Conservation (phyloP, 1,140 invertebrate genomes). For the Sesamia nonagrioides region DNA sequence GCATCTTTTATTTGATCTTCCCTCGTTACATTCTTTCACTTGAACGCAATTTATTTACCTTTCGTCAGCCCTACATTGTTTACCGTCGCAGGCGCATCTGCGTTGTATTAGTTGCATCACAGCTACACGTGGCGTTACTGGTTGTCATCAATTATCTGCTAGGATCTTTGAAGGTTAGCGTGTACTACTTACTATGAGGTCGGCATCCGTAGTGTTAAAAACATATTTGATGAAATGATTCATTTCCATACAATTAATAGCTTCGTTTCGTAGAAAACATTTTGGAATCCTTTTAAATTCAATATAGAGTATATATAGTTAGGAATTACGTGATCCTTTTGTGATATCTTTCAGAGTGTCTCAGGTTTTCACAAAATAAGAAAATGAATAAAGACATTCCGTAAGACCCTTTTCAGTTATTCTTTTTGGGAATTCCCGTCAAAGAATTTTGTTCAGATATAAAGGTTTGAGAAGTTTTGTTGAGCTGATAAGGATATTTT, state of each 20-base stretch:
- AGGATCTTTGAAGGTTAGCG: slow-evolving; percentile 37
- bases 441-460: neutral
- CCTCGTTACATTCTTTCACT: neutral
- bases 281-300: neutral
- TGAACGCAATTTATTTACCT: neutral
- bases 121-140: slow-evolving; percentile 47
- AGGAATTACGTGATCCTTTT: neutral
- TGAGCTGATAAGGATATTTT: too few species aligned
- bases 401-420: neutral
- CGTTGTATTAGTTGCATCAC: slow-evolving; percentile 47
- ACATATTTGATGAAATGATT: too few species aligned
- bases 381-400: neutral
- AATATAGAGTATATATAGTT: neutral
- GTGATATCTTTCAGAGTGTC: neutral
- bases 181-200: slow-evolving; percentile 13
- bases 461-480: too few species aligned
- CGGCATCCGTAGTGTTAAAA: neutral
- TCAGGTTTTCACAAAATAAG: neutral
- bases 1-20: neutral
- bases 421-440: neutral
- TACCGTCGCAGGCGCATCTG: slow-evolving; percentile 39
- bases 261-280: neutral
- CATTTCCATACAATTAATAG: too few species aligned
- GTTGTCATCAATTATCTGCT: slow-evolving; percentile 48
- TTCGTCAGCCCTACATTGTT: slow-evolving; percentile 33